Conservation (phyloP, 2,113 vertebrate genomes). For the Tachysurus fulvidraco region DNA sequence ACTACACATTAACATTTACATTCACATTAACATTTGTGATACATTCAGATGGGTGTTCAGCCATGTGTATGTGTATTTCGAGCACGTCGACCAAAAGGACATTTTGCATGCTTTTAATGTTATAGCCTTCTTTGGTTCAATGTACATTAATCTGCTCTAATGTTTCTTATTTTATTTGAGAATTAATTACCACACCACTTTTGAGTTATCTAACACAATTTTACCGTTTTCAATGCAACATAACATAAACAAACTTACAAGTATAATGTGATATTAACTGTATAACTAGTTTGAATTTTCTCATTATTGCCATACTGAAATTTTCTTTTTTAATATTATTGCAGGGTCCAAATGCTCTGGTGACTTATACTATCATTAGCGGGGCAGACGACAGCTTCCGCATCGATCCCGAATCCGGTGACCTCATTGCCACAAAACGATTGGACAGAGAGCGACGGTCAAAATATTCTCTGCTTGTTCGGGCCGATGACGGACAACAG, state of each 20-base stretch:
- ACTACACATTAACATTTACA: not conserved
- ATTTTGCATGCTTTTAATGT: not conserved
- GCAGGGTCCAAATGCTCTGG: conserved; percentile 92
- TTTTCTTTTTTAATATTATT: not conserved
- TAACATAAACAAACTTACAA: not conserved
- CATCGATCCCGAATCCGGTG: conserved; percentile 91
- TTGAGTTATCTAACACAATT: not conserved
- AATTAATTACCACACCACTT: not conserved
- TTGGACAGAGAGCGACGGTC: conserved; percentile 92
- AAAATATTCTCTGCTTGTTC: conserved; percentile 90
- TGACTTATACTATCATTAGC: conserved; percentile 95
- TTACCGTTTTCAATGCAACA: not conserved
- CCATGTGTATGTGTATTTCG: not conserved
- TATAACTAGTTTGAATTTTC: not conserved
- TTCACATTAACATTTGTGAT: not conserved
- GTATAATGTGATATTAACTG: not conserved
- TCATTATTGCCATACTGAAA: not conserved
- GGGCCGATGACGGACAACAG: conserved; percentile 92
- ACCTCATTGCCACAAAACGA: conserved; percentile 87
- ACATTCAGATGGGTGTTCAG: not conserved
- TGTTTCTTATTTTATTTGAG: not conserved
- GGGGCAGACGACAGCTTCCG: conserved; percentile 95
- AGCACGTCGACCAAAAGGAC: not conserved
- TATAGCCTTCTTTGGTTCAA: not conserved
- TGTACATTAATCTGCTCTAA: not conserved